Evolutionary conservation across 1,140 invertebrate species (phyloP), one percentile per base, ranked within the genome.

Genomic region (Diorhabda sublineata): DNA sequence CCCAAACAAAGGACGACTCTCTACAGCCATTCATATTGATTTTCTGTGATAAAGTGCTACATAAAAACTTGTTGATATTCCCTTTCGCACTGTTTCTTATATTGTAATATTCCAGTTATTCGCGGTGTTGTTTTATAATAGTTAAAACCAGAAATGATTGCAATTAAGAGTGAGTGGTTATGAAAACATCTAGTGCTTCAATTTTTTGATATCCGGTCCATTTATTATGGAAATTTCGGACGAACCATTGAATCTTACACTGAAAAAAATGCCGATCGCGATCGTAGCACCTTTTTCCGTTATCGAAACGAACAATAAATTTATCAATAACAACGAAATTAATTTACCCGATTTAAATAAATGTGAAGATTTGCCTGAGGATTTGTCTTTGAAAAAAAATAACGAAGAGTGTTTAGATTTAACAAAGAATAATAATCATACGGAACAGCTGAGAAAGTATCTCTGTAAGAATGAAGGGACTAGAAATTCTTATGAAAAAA

Each of bases 221-320:
- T 52, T 52, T 52, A 77, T 58, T n/a, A 79, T 76, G 75, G 76
- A 76, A 61, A 68, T 43, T 43, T 68, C 68, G 63, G 80, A 81
- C 42, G 82, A 83, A 68, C 82, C 82, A 4, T 70, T 83, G 45
- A 83, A 83, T 77, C 73, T 83, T 59, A 81, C 81, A 61, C 75
- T 82, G 62, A 83, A 82, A 71, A 84, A 82, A 70, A 82, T 81
- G 77, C 84, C 83, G 3, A 80, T 84, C 56, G 84, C 83, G 42
- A 81, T 75, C 42, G 73, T 75, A 26, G 76, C 76, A 41, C 76
- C 76, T 3, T 77, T 77, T 69, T 72, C 76, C 5, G 64, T 75
- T 9, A 62, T 74, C 6, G 71, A 75, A 59, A 70, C 71, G 52
- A 70, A 69, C 57, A 72, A 71, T 52, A 69, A 75, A 45, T 64